Base-by-base conservation (phyloP, 2,113 vertebrate genomes). In the Aleadryas rufinucha region DNA sequence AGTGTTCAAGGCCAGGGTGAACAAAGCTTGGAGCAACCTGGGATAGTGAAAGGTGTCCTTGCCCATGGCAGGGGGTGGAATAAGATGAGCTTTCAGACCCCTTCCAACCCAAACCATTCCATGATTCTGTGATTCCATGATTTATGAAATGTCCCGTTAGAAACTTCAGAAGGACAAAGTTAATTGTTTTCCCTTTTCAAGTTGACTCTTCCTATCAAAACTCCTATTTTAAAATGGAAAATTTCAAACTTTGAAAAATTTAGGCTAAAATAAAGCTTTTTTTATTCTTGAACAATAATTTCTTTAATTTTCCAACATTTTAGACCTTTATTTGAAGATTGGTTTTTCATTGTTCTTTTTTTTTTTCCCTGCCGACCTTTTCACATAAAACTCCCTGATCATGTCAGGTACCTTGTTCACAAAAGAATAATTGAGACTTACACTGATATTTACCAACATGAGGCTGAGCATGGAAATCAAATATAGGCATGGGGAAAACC, bases 381-480 rank as follows among this genome's bases (percentile, higher is more conserved):
- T 52, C 44, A 52, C 28, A 33, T 47, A 64, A n/a, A 92, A 44
- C 12, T 61, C 66, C 70, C 37, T 11, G 33, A 42, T 80, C 37
- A 21, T 28, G 75, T 89, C 91, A 94, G 53, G 31, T n/a, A 42
- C 24, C 28, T 47, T 64, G 61, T 93, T 95, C 83, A 96, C 83
- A 92, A 90, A 90, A 94, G 75, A 95, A 57, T 89, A 89, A 97
- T 44, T 78, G 83, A 94, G 64, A 37, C 23, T 39, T 78, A 39
- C 20, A 50, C 20, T 57, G 44, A 23, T 71, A 80, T 87, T 94
- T 93, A 75, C 44, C 88, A 97, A 91, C 88, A 84, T 44, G 66
- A 95, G 49, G 52, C 54, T 83, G 45, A 72, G 42, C 80, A 41
- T 41, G 39, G 87, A 95, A 88, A 95, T 79, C 39, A 91, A 92